A percentile compares a stretch with the other conserved stretches of the same genome.
These are phyloP conservation scores for Babyrousa celebensis DNA, from an alignment of 2,797 vertebrate genomes.

Conservation along the genomic window DNA sequence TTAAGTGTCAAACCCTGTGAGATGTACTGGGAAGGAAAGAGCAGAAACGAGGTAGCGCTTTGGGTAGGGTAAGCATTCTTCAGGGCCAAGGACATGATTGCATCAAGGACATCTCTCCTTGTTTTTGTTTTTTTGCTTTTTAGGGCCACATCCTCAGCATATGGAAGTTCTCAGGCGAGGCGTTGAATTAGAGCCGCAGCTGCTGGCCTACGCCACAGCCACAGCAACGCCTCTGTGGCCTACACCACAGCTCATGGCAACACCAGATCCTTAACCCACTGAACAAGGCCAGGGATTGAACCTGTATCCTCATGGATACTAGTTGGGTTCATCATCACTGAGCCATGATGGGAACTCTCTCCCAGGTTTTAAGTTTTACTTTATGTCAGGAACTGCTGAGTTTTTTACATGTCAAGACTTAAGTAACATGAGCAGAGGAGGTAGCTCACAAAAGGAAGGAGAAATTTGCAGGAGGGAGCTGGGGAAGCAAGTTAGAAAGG, in stretches of 20 bases:
- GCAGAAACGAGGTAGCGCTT: neutral
- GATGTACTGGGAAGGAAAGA: neutral
- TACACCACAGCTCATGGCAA: too few species aligned
- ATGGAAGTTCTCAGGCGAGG: too few species aligned
- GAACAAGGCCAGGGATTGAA: too few species aligned
- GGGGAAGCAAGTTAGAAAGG: neutral
- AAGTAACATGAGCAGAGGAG: neutral
- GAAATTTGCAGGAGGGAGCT: neutral
- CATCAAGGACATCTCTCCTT: accelerated
- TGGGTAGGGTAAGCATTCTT: accelerated
- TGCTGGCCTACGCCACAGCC: too few species aligned
- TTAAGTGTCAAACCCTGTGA: neutral
- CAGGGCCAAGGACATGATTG: too few species aligned
- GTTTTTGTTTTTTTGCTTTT: neutral
- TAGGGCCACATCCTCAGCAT: too few species aligned
- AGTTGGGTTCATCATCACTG: too few species aligned
- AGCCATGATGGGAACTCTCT: neutral
- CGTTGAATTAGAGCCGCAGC: too few species aligned
- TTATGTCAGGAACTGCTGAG: neutral
- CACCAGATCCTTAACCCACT: too few species aligned
- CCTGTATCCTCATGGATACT: too few species aligned
- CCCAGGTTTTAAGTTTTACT: neutral
- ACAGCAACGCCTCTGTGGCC: too few species aligned
- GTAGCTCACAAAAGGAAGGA: neutral
- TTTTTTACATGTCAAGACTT: neutral